Evolutionary conservation across 2,888 invertebrate species (phyloP).

Genomic region (Clunio marinus): DNA sequence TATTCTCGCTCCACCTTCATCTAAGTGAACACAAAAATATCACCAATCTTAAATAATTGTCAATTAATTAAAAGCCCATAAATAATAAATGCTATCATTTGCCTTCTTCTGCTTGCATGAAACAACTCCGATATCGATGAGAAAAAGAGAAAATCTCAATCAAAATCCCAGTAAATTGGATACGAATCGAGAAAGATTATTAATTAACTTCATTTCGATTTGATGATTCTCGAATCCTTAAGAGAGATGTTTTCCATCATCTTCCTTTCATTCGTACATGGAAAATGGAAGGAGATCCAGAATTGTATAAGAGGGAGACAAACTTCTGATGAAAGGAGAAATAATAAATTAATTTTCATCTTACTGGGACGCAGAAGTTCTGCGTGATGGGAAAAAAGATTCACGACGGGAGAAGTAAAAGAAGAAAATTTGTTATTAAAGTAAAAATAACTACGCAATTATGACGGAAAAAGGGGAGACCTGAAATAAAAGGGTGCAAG

Average conservation of each 20-base stretch:
- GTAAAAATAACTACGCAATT: conserved; percentile 10
- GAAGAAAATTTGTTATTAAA: too few species aligned
- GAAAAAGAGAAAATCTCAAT: neutral
- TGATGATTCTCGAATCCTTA: neutral
- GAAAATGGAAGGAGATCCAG: neutral
- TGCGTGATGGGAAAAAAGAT: neutral
- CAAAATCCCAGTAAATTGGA: conserved; percentile 21
- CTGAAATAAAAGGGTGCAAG: neutral
- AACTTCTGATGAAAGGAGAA: conserved; percentile 8
- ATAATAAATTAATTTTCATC: neutral
- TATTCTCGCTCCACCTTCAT: neutral
- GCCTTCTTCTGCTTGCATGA: neutral
- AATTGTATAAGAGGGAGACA: neutral
- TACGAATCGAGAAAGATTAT: conserved; percentile 2
- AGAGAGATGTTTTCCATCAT: conserved; percentile 5
- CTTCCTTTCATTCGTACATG: neutral
- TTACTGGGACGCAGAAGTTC: neutral
- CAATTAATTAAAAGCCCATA: conserved; percentile 31
- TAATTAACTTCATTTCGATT: conserved; percentile 33
- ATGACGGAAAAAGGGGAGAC: neutral
- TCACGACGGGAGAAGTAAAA: neutral
- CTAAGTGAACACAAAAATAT: neutral
- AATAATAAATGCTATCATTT: conserved; percentile 20
- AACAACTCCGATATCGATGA: neutral
- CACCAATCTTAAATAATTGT: conserved; percentile 18